Conservation (phyloP, 2,113 vertebrate genomes). For the Gila orcuttii region DNA sequence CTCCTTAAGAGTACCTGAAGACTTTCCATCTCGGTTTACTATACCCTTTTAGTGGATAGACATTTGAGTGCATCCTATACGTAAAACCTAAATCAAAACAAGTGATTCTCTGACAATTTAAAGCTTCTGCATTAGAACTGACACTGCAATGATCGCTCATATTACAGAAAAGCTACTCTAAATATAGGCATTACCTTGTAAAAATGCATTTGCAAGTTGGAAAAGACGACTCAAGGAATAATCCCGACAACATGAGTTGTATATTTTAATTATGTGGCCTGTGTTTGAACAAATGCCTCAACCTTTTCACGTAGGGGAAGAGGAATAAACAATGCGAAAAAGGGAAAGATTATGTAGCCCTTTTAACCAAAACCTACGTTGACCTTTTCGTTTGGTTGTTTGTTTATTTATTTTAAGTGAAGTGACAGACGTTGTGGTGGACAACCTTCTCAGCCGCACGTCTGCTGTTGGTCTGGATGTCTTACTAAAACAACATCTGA, state of each 20-base stretch:
- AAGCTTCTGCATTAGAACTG: not conserved
- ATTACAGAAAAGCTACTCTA: constrained; percentile 25
- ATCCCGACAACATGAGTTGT: constrained; percentile 11
- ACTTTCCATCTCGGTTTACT: not conserved
- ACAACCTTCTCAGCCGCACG: constrained; percentile 70
- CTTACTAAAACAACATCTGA: constrained; percentile 76
- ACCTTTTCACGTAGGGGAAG: constrained; percentile 35
- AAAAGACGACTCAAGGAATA: constrained; percentile 29
- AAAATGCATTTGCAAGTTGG: constrained; percentile 16
- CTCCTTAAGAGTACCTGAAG: not conserved
- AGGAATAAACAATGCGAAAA: constrained; percentile 54
- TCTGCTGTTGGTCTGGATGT: constrained; percentile 73
- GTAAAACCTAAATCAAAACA: not conserved
- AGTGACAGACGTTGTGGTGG: constrained; percentile 73
- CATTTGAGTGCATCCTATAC: constrained; percentile 1
- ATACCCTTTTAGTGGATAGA: not conserved
- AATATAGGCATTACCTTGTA: not conserved
- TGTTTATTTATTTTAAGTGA: constrained; percentile 74
- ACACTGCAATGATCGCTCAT: not conserved
- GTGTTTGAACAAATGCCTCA: constrained; percentile 35
- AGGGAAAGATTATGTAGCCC: constrained; percentile 53
- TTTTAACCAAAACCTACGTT: constrained; percentile 66
- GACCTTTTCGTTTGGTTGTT: constrained; percentile 77
- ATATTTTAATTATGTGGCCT: constrained; percentile 29
- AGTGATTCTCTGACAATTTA: not conserved